phyloP scores from a whole-genome alignment of 1,140 invertebrate species.

The Cydia splendana region DNA sequence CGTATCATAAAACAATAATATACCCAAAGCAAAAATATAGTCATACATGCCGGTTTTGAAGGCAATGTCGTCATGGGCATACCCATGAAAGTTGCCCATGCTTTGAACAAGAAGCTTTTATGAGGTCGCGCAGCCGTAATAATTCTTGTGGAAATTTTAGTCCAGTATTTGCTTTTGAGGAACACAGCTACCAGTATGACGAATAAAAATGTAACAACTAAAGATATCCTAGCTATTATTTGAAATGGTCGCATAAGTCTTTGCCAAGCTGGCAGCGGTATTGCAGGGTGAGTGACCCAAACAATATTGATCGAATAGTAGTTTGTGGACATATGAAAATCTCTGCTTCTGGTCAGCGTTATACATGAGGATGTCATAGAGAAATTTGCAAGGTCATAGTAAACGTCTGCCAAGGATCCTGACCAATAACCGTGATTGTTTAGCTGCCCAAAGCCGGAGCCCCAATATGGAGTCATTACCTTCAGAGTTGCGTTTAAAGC shows the following conservation, averaged over 20 bases:
- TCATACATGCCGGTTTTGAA: slow-evolving; percentile 44
- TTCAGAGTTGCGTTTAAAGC: slow-evolving; percentile 55
- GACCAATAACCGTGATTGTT: slow-evolving; percentile 59
- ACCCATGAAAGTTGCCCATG: slow-evolving; percentile 65
- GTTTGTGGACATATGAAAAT: slow-evolving; percentile 59
- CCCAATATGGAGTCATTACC: slow-evolving; percentile 52
- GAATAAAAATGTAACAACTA: slow-evolving; percentile 49
- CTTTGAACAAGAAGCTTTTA: slow-evolving; percentile 52
- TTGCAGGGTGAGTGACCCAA: slow-evolving; percentile 62
- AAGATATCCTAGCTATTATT: slow-evolving; percentile 43
- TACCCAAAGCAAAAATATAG: slow-evolving; percentile 55
- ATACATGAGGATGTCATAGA: slow-evolving; percentile 66
- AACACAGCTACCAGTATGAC: slow-evolving; percentile 46
- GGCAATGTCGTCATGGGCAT: slow-evolving; percentile 52
- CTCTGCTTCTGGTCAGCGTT: slow-evolving; percentile 49
- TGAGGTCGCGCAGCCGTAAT: slow-evolving; percentile 10
- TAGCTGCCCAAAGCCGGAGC: slow-evolving; percentile 58
- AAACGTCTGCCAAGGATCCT: slow-evolving; percentile 61
- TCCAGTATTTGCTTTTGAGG: slow-evolving; percentile 44
- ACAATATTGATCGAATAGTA: slow-evolving; percentile 49
- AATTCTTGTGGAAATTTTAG: slow-evolving; percentile 29
- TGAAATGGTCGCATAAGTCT: slow-evolving; percentile 63
- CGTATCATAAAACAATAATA: slow-evolving; percentile 67
- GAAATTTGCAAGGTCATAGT: slow-evolving; percentile 59
- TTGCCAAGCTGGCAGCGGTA: slow-evolving; percentile 33